Conservation (phyloP, 1,140 invertebrate species). For the Linepithema humile region DNA sequence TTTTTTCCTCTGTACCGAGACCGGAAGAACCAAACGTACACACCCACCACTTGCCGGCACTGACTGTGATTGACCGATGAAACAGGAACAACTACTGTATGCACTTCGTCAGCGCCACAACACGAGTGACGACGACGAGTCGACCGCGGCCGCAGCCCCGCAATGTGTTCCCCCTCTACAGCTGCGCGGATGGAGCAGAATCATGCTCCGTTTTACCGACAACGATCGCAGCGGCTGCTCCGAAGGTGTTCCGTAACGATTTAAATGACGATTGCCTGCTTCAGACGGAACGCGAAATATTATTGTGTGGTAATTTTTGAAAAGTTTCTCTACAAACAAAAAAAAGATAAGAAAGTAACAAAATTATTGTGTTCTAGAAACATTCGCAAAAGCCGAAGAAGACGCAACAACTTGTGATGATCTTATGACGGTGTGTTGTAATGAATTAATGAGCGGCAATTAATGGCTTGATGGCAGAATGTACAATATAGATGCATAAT, state of each 20-base stretch:
- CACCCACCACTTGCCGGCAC: slow-evolving; percentile 73
- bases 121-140: slow-evolving; percentile 70
- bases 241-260: neutral
- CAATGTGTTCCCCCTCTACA: neutral
- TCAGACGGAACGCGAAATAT: slow-evolving; percentile 53
- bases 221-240: neutral
- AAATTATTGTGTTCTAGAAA: too few species aligned
- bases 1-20: slow-evolving; percentile 36
- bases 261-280: neutral
- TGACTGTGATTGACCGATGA: slow-evolving; percentile 73
- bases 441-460: too few species aligned
- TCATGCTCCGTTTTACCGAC: slow-evolving; percentile 45
- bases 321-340: neutral
- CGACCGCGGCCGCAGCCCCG: slow-evolving; percentile 48
- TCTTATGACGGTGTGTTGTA: too few species aligned
- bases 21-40: slow-evolving; percentile 52
- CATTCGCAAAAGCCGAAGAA: too few species aligned
- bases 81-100: slow-evolving; percentile 53
- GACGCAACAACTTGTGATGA: too few species aligned
- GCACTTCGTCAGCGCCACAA: slow-evolving; percentile 70
- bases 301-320: too few species aligned
- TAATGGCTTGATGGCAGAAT: too few species aligned
- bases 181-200: neutral
- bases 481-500: too few species aligned
- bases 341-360: neutral